Base-by-base conservation (phyloP, 2,113 vertebrate species). In the Hyperoodon ampullatus region DNA sequence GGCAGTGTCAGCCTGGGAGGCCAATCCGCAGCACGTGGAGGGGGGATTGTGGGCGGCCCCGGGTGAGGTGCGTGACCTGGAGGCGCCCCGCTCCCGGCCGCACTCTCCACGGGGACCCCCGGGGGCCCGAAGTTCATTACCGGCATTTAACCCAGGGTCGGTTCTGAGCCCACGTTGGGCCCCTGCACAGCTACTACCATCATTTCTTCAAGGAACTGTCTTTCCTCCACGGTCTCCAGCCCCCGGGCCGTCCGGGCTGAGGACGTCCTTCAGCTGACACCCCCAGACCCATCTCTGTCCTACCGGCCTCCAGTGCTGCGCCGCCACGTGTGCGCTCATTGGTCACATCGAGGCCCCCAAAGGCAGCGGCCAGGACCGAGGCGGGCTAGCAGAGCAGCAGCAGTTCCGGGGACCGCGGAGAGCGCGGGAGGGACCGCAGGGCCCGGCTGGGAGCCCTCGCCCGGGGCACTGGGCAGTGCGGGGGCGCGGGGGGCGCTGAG, bases 261-360 rank as follows among this genome's bases (percentile, higher is more conserved):
- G 30, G 1, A 16, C 19, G 12, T 10, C 70, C 66, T 28, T 35
- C 42, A 2, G 58, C 24, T 53, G 95, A 95, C 96, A 80, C 88
- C 93, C 81, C 50, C 63, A 83, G 90, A 47, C 95, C 93, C 50
- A 15, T 84, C 88, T 96, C 90, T 96, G 96, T 93, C 96, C 88
- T 39, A 92, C 71, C 3, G 68, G 94, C 91, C 97, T 42, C 91
- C 95, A 81, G 98, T 8, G 96, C 96, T 97, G 98, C 88, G 93
- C 97, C 23, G 96, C 98, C 97, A 97, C 81, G 93, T 95, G 97
- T 94, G 97, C 94, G 97, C 98, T 97, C 97, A 94, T 95, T 96
- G 98, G 98, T 97, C 98, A 97, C 98, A 95, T 94, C 94, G 97
- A 98, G 97, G 98, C 97, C 96, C 97, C 97, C 93, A 98, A 94